Percentiles rank a stretch among this genome's conserved stretches.
Conservation (phyloP, 2,113 vertebrate species). For the Callopanchax toddi region DNA sequence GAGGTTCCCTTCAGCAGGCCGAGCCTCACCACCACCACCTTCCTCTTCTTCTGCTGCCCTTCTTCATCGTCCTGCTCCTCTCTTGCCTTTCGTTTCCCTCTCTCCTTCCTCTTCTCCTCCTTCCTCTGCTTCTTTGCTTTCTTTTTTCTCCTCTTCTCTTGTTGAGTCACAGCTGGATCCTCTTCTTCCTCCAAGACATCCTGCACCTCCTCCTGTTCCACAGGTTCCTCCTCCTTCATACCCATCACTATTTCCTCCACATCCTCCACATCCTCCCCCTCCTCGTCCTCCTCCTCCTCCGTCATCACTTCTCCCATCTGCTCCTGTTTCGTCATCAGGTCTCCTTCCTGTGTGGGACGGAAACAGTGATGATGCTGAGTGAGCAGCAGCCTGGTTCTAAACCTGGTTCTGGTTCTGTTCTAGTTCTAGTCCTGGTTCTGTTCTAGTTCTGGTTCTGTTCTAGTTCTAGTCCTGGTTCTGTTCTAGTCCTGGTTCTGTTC, state of each 20-base stretch:
- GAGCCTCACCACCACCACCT: slow-evolving; percentile 70
- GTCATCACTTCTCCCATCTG: neutral
- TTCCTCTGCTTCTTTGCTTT: slow-evolving; percentile 38
- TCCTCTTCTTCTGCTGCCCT: slow-evolving; percentile 55
- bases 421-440: too few relatives aligned
- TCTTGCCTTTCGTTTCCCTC: neutral
- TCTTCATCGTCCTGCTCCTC: slow-evolving; percentile 22
- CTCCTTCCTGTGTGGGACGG: slow-evolving; percentile 36
- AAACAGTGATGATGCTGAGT: neutral
- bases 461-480: too few relatives aligned
- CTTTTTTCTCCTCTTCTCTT: slow-evolving; percentile 46
- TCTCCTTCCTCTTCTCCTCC: slow-evolving; percentile 37
- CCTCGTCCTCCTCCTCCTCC: neutral
- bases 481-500: too few relatives aligned
- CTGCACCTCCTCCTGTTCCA: slow-evolving; percentile 31
- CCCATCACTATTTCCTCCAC: slow-evolving; percentile 19
- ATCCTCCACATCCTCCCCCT: neutral
- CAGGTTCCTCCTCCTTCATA: slow-evolving; percentile 23
- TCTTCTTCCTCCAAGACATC: slow-evolving; percentile 21
- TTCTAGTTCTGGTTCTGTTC: too few relatives aligned
- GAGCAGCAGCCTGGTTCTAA: too few relatives aligned
- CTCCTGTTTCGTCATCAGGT: slow-evolving; percentile 25
- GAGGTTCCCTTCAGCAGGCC: slow-evolving; percentile 65
- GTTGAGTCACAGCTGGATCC: slow-evolving; percentile 3
- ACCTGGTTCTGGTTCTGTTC: too few relatives aligned